Percentiles rank a stretch among this genome's conserved stretches.
These are phyloP conservation scores for Lagenorhynchus albirostris DNA, from an alignment of 2,113 vertebrate species.

Conservation along the genomic window DNA sequence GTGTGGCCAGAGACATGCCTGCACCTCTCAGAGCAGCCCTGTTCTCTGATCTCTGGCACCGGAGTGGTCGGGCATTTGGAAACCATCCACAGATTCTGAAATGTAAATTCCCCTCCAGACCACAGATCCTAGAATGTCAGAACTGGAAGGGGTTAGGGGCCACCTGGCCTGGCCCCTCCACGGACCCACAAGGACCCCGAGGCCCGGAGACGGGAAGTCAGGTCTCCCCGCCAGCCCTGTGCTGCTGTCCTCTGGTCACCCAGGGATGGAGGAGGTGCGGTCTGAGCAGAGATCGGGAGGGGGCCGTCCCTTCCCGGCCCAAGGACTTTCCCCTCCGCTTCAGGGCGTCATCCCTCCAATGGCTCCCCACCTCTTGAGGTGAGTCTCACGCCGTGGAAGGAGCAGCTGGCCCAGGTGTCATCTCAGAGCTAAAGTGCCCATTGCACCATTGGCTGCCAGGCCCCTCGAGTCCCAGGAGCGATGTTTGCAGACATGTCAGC, in stretches of 20 bases:
- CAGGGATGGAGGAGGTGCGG: too few relatives aligned
- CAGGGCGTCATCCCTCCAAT: not conserved
- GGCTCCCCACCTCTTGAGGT: not conserved
- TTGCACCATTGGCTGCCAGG: conserved; percentile 34
- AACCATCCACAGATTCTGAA: not conserved
- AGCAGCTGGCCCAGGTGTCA: conserved; percentile 37
- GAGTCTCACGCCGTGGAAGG: not conserved
- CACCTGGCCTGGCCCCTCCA: not conserved
- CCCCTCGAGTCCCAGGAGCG: not conserved
- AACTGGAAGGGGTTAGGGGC: too few relatives aligned
- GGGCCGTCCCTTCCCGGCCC: not conserved
- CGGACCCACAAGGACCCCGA: not conserved
- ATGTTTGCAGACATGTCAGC: not conserved
- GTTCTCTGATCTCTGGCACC: not conserved
- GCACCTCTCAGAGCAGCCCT: not conserved
- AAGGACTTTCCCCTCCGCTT: not conserved
- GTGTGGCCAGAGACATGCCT: not conserved
- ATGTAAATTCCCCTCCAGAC: not conserved
- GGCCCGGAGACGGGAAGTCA: not conserved
- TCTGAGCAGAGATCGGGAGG: fast-evolving
- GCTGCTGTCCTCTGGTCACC: not conserved
- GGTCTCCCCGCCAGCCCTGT: not conserved
- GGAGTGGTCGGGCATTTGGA: not conserved
- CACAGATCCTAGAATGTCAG: not conserved
- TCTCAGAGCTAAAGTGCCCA: conserved; percentile 37